Conservation (phyloP, 2,888 invertebrate genomes). For the Nomada ferruginata region DNA sequence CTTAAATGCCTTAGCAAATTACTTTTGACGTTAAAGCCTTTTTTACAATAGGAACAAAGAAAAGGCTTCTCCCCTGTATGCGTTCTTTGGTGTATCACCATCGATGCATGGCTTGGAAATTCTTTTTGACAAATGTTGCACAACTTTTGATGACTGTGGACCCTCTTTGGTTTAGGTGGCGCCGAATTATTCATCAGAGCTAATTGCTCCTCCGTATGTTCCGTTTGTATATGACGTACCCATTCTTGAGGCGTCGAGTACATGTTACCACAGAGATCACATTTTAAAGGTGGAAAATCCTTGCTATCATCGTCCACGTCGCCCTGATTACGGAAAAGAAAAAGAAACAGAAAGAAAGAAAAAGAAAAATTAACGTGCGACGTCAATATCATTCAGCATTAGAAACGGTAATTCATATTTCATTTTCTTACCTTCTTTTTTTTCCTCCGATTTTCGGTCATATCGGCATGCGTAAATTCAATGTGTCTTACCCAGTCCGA, state of each 20-base stretch:
- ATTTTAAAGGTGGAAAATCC: constrained; percentile 89
- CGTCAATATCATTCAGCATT: constrained; percentile 3
- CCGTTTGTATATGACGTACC: constrained; percentile 94
- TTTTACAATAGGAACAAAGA: constrained; percentile 90
- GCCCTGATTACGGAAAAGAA: constrained; percentile 83
- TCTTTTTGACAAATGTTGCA: constrained; percentile 90
- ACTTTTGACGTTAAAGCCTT: constrained; percentile 92
- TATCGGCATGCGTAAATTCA: constrained; percentile 89
- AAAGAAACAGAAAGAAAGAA: not conserved
- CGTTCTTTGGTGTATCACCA: constrained; percentile 91
- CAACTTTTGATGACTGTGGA: constrained; percentile 82
- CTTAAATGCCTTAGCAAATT: constrained; percentile 90
- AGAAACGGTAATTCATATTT: not conserved
- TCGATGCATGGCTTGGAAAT: constrained; percentile 92
- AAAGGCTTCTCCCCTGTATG: constrained; percentile 92
- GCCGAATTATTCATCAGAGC: constrained; percentile 91
- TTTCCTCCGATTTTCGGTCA: constrained; percentile 84
- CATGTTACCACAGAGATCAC: constrained; percentile 91
- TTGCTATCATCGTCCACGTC: constrained; percentile 90
- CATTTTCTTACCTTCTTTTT: constrained; percentile 79
- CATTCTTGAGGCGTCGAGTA: constrained; percentile 92
- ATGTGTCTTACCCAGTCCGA: constrained; percentile 94
- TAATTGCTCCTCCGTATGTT: constrained; percentile 92
- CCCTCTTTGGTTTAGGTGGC: constrained; percentile 86
- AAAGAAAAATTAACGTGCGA: not conserved